A percentile compares a stretch with the other conserved stretches of the same genome.
Evolutionary conservation across 2,113 vertebrate species (phyloP).

Genomic region (Syrrhaptes paradoxus): DNA sequence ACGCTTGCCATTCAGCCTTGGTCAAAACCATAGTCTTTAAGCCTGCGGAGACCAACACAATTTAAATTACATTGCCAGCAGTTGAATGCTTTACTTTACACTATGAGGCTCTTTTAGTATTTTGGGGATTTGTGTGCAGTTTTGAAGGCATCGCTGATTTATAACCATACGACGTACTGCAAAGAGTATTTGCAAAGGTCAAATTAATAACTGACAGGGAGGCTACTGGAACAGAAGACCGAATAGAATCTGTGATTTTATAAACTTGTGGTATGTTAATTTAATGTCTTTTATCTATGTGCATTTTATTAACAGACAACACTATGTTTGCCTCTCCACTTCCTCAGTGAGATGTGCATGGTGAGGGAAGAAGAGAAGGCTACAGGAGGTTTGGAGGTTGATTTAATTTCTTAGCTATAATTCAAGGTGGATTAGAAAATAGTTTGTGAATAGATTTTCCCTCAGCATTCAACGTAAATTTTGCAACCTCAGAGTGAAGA

Average conservation of each 20-base stretch:
- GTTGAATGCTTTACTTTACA: not conserved
- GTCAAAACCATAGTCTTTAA: not conserved
- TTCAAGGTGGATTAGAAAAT: not conserved
- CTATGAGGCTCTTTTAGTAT: not conserved
- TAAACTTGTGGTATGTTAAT: slow-evolving; percentile 47
- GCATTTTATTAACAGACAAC: slow-evolving; percentile 37
- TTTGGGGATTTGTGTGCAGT: not conserved
- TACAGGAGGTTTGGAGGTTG: not conserved
- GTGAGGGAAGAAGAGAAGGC: not conserved
- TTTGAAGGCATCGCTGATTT: slow-evolving; percentile 31
- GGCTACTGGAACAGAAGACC: slow-evolving; percentile 14
- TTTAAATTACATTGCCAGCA: not conserved
- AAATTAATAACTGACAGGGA: slow-evolving; percentile 48
- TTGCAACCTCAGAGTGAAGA: not conserved
- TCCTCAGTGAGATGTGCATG: not conserved
- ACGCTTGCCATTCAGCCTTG: not conserved
- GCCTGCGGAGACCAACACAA: not conserved
- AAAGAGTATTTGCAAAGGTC: slow-evolving; percentile 45
- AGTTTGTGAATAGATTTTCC: not conserved
- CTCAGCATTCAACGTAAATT: not conserved
- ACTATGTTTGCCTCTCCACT: not conserved
- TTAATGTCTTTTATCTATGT: slow-evolving; percentile 34
- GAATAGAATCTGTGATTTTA: slow-evolving; percentile 48
- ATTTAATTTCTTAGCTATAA: slow-evolving; percentile 8
- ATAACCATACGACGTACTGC: not conserved